Evolutionary conservation across 1,140 invertebrate genomes (phyloP), one percentile per base, ranked within the genome.

Genomic region (Drosophila miranda): DNA sequence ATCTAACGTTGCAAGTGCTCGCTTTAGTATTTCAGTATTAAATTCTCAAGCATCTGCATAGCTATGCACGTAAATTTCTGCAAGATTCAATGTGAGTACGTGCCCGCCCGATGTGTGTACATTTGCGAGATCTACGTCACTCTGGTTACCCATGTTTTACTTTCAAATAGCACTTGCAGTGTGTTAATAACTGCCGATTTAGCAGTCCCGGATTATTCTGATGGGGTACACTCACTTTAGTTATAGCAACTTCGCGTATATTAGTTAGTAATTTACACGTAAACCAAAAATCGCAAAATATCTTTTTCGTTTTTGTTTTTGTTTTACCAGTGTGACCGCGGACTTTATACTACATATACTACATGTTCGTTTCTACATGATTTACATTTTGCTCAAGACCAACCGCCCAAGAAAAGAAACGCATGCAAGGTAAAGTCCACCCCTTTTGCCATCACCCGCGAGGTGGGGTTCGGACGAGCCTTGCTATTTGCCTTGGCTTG

Each of bases 261-360:
- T 45, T 52, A 30, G 48, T 34, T 70, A 30, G 26, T 60, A 51
- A 70, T 49, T 38, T 68, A 68, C 64, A 68, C 64, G 66, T 56
- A 69, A 69, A 69, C 64, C 30, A 69, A 60, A 67, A 51, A 13
- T 38, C 55, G 64, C 62, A 56, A 38, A 68, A 63, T 69, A 68
- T 68, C 66, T 68, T 69, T 56, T 43, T 68, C 54, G 34, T 38
- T 38, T 11, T 26, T 5, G 23, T 26, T 26, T 26, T 5, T 4
- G 4, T 4, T 5, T 26, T 4, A 26, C 23, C 5, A 26, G 23
- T 26, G 23, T 26, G 19, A 19, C 19, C 19, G 19, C 19, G 19
- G 19, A n/a, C 19, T 19, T 19, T 19, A 19, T 19, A 19, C 19
- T 19, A 19, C 19, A 19, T 19, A 19, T 19, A 19, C 19, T 19